Base-by-base conservation (phyloP, 2,888 invertebrate genomes). In the Thera britannica region DNA sequence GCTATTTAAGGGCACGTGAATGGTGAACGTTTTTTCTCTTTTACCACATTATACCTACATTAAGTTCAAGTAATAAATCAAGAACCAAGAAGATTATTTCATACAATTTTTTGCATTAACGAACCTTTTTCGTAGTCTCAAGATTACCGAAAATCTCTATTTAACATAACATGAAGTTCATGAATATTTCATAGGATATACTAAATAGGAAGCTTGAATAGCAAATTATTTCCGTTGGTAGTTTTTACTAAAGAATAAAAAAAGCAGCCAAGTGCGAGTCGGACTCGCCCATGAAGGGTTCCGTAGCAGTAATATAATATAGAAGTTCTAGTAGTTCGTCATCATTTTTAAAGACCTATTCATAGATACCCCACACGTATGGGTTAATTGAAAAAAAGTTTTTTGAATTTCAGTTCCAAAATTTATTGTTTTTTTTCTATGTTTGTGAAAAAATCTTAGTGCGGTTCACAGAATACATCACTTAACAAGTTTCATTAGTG, bases 101-200 rank as follows among this genome's bases (percentile, higher is more conserved):
- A 75, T 72, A 75, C 74, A 73, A 79, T 80, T 75, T 82, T 83
- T 77, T 74, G 79, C 75, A 76, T 73, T 75, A 58, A 70, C 74
- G 71, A 77, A 81, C 81, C 77, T 81, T 76, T 74, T 82, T 76
- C 73, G 67, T 68, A 72, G 76, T 81, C 79, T 79, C 76, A 77
- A 75, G 72, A 77, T 79, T 82, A 78, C 77, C 77, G 77, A 66
- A 83, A 86, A 86, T 81, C 81, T 78, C 72, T 76, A 65, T 75
- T 90, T 89, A 87, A 82, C 89, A 90, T 90, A 89, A 84, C 78
- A 83, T 82, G 84, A 70, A 80, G 75, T 76, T 77, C 73, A 84
- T 88, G 83, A 86, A 87, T 90, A 83, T 85, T 88, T 86, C 82
- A 85, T 83, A 69, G 71, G 75, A 80, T 77, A 79, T 77, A 79